Conservation (phyloP, 2,113 vertebrate genomes). For the Plectropomus leopardus region DNA sequence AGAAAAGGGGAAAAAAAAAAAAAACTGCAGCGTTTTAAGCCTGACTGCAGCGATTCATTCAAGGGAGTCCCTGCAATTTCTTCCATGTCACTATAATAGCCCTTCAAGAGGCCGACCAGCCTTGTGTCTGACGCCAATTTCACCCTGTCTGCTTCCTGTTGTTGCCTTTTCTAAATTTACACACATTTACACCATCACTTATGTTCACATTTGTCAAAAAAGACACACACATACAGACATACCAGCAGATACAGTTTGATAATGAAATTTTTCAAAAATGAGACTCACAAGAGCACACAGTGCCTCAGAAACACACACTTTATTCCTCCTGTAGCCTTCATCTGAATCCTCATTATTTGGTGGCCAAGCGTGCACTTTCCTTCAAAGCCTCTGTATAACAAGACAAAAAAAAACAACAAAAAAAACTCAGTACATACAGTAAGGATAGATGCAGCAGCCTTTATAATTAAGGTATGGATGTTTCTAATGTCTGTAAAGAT, state of each 20-base stretch:
- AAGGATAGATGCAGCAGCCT: not conserved
- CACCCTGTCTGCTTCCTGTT: constrained; percentile 68
- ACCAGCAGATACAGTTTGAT: no score
- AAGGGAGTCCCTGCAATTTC: constrained; percentile 45
- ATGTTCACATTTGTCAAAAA: constrained; percentile 38
- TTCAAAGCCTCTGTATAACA: not conserved
- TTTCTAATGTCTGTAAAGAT: not conserved
- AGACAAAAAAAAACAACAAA: not conserved
- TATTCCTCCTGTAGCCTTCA: constrained; percentile 3
- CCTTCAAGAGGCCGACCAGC: constrained; percentile 37
- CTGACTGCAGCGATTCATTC: constrained; percentile 56
- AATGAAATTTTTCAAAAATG: no score
- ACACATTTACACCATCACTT: constrained; percentile 28
- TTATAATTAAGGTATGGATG: not conserved
- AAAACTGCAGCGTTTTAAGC: constrained; percentile 12
- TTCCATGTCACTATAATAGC: constrained; percentile 58
- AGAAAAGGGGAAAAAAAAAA: not conserved
- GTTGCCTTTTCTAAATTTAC: constrained; percentile 40
- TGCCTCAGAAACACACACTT: not conserved
- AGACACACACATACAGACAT: not conserved
- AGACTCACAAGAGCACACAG: not conserved
- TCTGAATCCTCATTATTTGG: constrained; percentile 39
- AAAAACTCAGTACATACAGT: not conserved
- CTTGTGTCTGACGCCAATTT: constrained; percentile 54
- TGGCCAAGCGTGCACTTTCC: not conserved